Conservation (phyloP, 2,888 invertebrate species). For the Meteorus cinctellus region DNA sequence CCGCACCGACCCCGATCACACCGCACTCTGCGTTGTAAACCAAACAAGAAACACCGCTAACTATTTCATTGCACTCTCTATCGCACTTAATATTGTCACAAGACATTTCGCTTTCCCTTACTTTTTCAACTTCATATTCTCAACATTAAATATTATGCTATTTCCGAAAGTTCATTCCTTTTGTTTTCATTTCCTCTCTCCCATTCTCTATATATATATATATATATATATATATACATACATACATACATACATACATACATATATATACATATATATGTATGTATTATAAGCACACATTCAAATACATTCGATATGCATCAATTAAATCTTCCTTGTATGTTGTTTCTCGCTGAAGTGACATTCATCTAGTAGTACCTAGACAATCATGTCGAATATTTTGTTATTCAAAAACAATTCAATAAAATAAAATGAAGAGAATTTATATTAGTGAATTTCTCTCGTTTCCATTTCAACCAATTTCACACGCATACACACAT, state of each 20-base stretch:
- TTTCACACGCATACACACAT: not conserved
- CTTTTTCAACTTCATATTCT: conserved; percentile 20
- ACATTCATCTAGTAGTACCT: not conserved
- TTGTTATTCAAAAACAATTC: not conserved
- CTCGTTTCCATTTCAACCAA: not conserved
- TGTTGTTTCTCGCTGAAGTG: not conserved
- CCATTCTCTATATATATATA: conserved; percentile 27
- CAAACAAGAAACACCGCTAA: conserved; percentile 69
- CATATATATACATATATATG: not conserved
- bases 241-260: too few species aligned
- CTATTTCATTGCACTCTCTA: conserved; percentile 55
- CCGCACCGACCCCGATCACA: conserved; percentile 53
- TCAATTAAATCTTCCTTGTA: not conserved
- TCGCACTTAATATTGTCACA: conserved; percentile 13
- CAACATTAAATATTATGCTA: conserved; percentile 13
- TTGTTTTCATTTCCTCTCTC: conserved; percentile 19
- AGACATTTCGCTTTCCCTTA: conserved; percentile 18
- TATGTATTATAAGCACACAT: not conserved
- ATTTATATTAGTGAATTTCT: not conserved
- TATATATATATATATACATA: too few species aligned
- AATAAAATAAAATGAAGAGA: not conserved
- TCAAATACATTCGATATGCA: conserved; percentile 4
- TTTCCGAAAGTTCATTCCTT: conserved; percentile 3
- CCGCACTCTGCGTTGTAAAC: conserved; percentile 72
- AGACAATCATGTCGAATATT: not conserved